These are phyloP conservation scores for Uromys caudimaculatus DNA, from an alignment of 2,797 vertebrate genomes.

Conservation along the genomic window DNA sequence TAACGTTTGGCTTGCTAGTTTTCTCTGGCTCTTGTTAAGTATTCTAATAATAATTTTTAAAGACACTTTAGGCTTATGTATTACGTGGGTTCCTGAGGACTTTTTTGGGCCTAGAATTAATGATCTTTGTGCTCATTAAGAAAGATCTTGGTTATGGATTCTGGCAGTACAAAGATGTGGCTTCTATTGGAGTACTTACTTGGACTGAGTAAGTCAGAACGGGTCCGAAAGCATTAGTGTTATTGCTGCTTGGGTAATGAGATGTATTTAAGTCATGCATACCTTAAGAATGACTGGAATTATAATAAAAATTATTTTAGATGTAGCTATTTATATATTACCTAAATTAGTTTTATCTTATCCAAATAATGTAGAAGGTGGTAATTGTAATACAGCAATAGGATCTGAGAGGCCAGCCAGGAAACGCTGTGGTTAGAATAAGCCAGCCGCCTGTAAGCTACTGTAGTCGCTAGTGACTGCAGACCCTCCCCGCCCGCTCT, in stretches of 20 bases:
- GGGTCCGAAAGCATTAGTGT: constrained; percentile 27
- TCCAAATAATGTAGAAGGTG: neutral
- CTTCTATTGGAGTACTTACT: constrained; percentile 52
- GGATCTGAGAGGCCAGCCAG: constrained; percentile 17
- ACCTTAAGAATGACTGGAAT: constrained; percentile 41
- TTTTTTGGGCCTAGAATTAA: constrained; percentile 45
- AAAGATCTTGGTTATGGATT: constrained; percentile 45
- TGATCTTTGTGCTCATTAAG: constrained; percentile 48
- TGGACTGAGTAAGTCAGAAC: constrained; percentile 34
- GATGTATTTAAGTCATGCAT: constrained; percentile 44
- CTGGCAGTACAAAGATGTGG: neutral
- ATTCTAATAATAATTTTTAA: constrained; percentile 39
- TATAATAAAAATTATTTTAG: constrained; percentile 49
- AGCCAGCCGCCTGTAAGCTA: neutral
- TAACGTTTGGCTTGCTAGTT: constrained; percentile 36
- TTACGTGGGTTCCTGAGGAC: neutral
- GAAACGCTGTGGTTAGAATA: neutral
- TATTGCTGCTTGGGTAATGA: constrained; percentile 25
- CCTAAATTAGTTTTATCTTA: constrained; percentile 56
- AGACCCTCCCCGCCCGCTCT: neutral
- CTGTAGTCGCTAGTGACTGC: neutral
- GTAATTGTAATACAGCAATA: neutral
- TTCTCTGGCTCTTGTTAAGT: constrained; percentile 49
- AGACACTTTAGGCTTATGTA: neutral
- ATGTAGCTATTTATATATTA: constrained; percentile 48